Evolutionary conservation across 2,888 invertebrate genomes (phyloP).

Genomic region (Theristus sp.): DNA sequence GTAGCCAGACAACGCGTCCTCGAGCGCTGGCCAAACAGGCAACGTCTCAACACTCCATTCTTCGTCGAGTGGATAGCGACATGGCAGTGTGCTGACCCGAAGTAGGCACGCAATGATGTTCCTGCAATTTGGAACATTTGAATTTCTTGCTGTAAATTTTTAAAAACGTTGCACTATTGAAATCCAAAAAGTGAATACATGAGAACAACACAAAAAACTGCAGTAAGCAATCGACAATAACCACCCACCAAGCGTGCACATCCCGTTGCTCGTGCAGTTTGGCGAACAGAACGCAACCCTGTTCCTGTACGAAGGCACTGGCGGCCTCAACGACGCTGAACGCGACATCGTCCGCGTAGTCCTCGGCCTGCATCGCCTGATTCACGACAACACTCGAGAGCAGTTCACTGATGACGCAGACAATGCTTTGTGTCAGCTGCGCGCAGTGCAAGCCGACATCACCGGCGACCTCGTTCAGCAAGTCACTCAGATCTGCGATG

Average conservation of each 20-base stretch:
- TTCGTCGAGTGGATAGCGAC: background rate
- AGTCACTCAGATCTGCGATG: no score
- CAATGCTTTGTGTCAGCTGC: no score
- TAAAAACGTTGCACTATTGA: no score
- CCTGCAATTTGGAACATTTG: no score
- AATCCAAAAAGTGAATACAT: no score
- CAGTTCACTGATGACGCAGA: no score
- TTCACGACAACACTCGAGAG: background rate
- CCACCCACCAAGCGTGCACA: background rate
- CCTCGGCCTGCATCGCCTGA: background rate
- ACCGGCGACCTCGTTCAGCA: no score
- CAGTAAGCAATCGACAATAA: background rate
- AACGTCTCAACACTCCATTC: background rate
- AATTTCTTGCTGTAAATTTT: no score
- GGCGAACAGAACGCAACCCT: background rate
- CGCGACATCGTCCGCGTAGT: background rate
- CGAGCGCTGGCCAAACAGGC: background rate
- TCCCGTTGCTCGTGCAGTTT: background rate
- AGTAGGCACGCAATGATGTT: background rate
- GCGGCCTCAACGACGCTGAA: background rate
- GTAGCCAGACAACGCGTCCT: background rate
- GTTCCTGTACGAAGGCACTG: background rate
- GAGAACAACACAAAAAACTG: background rate
- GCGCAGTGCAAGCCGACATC: no score
- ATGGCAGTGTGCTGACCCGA: background rate